Evolutionary conservation across 2,888 invertebrate species (phyloP), one percentile per base, ranked within the genome.

Genomic region (Apodemia zela): DNA sequence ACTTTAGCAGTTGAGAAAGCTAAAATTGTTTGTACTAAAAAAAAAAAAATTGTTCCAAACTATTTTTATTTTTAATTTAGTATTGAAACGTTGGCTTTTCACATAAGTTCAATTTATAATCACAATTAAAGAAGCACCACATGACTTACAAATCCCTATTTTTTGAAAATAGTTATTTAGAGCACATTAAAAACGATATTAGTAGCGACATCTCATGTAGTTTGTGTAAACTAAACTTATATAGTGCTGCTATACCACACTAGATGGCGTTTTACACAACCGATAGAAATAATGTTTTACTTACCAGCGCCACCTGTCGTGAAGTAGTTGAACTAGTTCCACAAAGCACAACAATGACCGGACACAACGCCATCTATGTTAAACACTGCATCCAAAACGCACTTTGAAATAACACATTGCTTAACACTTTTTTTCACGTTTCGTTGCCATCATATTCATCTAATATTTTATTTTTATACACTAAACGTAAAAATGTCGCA

Each of bases 381-480:
- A 29, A 84, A 77, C 91, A 90, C 91, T 90, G 90, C 90, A 91
- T 91, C 90, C 90, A 89, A 85, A 79, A 75, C 75, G 76, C 85
- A 87, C 85, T 74, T 78, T 76, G 75, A 73, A 29, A 71, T 76
- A 76, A 75, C 81, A 84, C 80, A 68, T 65, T 66, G 57, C 60
- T 65, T 61, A 62, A 49, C 62, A 66, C 63, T 47, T 65, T 38
- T 62, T 42, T 69, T 75, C 82, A 85, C 81, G 78, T 82, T 78
- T 76, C 76, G 72, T 73, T 75, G 65, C 69, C 66, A 60, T 65
- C 59, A 61, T 67, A 65, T 73, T 73, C 68, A 71, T 75, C 73
- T 75, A 73, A 75, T 72, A 75, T 79, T 71, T 73, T 72, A 73
- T 67, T 69, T 69, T 73, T 70, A 74, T 73, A 76, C 82, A 87